phyloP scores from a whole-genome alignment of 2,113 vertebrate species.

The Copsychus sechellarum region DNA sequence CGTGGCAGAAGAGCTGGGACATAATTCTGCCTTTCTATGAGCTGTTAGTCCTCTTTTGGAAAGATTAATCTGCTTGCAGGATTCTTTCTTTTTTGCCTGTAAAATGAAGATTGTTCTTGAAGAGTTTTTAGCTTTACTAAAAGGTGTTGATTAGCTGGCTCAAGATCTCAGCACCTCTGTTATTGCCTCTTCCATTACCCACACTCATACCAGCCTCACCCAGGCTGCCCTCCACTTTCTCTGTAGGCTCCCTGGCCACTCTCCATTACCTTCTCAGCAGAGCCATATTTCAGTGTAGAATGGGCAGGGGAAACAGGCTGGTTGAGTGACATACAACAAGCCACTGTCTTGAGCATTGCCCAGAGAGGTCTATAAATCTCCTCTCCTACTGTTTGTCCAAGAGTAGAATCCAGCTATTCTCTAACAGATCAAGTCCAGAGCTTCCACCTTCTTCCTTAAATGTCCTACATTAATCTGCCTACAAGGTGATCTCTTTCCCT shows the following conservation, averaged over 20 bases:
- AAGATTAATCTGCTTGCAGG: slow-evolving; percentile 2
- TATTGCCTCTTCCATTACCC: not conserved
- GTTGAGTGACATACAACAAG: not conserved
- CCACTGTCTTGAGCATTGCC: not conserved
- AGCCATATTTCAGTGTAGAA: not conserved
- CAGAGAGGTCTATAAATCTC: not conserved
- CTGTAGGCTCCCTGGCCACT: not conserved
- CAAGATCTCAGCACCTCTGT: not conserved
- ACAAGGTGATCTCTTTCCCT: not conserved
- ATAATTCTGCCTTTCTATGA: not conserved
- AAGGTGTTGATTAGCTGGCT: not conserved
- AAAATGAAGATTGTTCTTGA: not conserved
- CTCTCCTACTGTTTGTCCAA: not conserved
- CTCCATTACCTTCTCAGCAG: not conserved
- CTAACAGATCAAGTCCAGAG: not conserved
- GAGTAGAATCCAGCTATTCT: not conserved
- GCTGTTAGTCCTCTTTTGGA: not conserved
- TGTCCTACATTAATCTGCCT: not conserved
- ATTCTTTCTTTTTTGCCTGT: not conserved
- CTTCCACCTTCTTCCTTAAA: not conserved
- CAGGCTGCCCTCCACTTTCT: not conserved
- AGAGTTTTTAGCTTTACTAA: not conserved
- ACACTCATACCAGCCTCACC: not conserved
- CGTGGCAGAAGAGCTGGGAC: not conserved
- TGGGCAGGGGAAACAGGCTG: not conserved